These are phyloP conservation scores for Odontocolon sp. DNA, from an alignment of 2,888 invertebrate species.

Conservation along the genomic window DNA sequence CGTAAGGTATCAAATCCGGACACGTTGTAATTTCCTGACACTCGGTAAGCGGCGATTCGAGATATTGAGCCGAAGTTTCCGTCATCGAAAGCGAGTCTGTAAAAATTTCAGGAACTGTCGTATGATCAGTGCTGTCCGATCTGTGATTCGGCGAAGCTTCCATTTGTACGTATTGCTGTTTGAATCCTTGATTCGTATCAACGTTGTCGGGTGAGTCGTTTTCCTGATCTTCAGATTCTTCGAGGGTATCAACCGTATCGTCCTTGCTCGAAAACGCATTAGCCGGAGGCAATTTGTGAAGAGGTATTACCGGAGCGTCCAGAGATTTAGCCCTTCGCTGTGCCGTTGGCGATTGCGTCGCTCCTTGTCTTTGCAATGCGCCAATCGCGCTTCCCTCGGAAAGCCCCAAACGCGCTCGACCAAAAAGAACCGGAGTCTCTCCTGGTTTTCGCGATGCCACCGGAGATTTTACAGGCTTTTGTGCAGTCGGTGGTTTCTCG, in stretches of 20 bases:
- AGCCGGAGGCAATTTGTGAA: slow-evolving; percentile 90
- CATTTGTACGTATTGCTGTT: slow-evolving; percentile 64
- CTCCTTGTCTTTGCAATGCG: slow-evolving; percentile 88
- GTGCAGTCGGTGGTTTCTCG: slow-evolving; percentile 36
- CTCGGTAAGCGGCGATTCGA: slow-evolving; percentile 78
- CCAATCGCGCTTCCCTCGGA: slow-evolving; percentile 92
- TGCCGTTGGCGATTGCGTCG: slow-evolving; percentile 88
- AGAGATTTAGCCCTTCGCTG: slow-evolving; percentile 91
- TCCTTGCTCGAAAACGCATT: slow-evolving; percentile 95
- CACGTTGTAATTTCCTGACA: slow-evolving; percentile 74
- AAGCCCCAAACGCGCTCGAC: slow-evolving; percentile 89
- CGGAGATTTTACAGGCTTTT: slow-evolving; percentile 84
- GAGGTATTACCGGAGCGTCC: slow-evolving; percentile 91
- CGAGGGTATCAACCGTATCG: slow-evolving; percentile 90
- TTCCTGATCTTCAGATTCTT: slow-evolving; percentile 83
- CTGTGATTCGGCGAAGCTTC: slow-evolving; percentile 74
- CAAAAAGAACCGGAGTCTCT: slow-evolving; percentile 90
- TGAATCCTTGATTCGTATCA: slow-evolving; percentile 4
- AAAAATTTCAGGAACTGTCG: slow-evolving; percentile 74
- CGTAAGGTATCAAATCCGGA: slow-evolving; percentile 74
- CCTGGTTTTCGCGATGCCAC: slow-evolving; percentile 86
- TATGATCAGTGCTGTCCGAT: slow-evolving; percentile 77
- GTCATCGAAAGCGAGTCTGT: slow-evolving; percentile 77
- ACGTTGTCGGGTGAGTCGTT: slow-evolving; percentile 50
- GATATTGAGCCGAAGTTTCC: slow-evolving; percentile 76